These are phyloP conservation scores for Rhinoptilus africanus DNA, from an alignment of 2,113 vertebrate genomes.

Conservation along the genomic window DNA sequence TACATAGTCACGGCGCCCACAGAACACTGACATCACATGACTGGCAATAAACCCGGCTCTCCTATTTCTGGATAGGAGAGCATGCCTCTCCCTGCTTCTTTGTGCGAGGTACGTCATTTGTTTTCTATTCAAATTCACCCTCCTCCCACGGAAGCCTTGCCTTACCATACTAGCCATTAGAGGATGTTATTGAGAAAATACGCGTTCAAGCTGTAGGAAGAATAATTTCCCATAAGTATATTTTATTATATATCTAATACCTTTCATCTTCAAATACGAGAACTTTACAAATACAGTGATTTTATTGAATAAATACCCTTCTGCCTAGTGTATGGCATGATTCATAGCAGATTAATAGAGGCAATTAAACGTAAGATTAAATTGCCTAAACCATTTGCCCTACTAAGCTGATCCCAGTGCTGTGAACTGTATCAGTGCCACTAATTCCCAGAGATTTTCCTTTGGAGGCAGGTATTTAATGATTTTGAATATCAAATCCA, in stretches of 20 bases:
- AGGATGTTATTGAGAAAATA: constrained; percentile 5
- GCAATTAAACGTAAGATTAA: constrained; percentile 55
- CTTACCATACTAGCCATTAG: neutral
- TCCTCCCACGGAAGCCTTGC: constrained; percentile 38
- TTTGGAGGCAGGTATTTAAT: constrained; percentile 47
- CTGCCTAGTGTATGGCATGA: neutral
- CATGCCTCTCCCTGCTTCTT: constrained; percentile 15
- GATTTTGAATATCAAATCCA: constrained; percentile 51
- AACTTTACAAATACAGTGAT: constrained; percentile 30
- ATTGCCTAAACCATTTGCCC: constrained; percentile 32
- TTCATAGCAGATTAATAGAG: constrained; percentile 54
- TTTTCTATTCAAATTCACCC: constrained; percentile 57
- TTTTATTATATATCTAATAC: constrained; percentile 23
- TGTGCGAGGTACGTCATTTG: neutral
- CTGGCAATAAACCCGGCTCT: neutral
- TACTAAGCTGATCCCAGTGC: constrained; percentile 1
- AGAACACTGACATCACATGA: constrained; percentile 36
- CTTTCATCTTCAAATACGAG: neutral
- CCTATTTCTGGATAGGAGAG: neutral
- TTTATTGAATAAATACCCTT: constrained; percentile 40
- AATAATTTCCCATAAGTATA: constrained; percentile 33
- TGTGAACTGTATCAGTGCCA: neutral
- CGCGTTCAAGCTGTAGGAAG: neutral
- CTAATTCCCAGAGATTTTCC: constrained; percentile 52
- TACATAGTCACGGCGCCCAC: constrained; percentile 20